Conservation (phyloP, 2,113 vertebrate genomes). For the Hemiscyllium ocellatum region DNA sequence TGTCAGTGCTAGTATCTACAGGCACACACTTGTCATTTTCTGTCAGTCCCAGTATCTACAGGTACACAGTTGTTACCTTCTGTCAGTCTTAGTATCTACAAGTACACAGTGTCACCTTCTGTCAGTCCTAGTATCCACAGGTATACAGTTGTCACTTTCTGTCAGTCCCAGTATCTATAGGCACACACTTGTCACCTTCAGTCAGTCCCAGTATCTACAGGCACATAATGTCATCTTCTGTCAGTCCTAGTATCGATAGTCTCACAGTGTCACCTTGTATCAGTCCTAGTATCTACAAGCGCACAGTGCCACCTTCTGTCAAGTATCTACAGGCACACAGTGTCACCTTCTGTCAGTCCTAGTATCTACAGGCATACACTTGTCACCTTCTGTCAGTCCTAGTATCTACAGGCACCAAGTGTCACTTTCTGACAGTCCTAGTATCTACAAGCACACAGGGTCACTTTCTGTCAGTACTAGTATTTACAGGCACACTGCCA, state of each 20-base stretch:
- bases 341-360: neutral
- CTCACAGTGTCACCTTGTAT: no score
- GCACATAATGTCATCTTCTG: neutral
- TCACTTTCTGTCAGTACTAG: fast-evolving
- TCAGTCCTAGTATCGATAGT: no score
- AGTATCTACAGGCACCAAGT: neutral
- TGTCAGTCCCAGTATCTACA: neutral
- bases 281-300: no score
- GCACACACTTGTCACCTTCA: neutral
- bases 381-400: neutral
- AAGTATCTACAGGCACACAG: neutral
- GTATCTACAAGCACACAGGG: no score
- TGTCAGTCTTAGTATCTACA: neutral
- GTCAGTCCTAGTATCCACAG: no score
- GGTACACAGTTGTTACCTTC: neutral
- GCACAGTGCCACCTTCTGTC: neutral
- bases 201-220: neutral
- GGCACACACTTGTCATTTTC: neutral
- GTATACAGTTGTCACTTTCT: no score
- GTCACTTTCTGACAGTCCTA: no score
- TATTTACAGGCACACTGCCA: neutral
- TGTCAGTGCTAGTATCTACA: no score
- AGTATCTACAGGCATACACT: neutral
- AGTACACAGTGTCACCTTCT: neutral
- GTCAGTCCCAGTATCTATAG: neutral